Evolutionary conservation across 1,140 invertebrate species (phyloP).

Genomic region (Ceratosolen fusciceps): DNA sequence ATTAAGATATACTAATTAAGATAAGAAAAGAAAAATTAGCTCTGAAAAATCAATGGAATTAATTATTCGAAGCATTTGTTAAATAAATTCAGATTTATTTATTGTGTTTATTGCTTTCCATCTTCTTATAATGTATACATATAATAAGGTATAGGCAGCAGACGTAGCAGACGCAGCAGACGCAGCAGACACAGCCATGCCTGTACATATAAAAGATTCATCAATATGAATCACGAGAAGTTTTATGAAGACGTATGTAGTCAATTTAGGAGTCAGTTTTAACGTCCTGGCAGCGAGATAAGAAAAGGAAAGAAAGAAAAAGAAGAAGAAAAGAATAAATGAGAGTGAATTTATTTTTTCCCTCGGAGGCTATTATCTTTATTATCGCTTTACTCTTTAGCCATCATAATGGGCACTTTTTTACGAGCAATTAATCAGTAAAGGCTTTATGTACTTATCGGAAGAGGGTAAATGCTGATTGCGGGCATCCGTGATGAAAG

Average conservation of each 20-base stretch:
- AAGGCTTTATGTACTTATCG: slow-evolving; percentile 20
- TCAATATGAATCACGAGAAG: neutral
- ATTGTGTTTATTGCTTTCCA: too few relatives aligned
- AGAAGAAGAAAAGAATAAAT: too few relatives aligned
- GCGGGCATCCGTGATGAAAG: slow-evolving; percentile 41
- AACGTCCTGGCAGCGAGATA: neutral
- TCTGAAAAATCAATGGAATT: neutral
- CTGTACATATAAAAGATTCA: neutral
- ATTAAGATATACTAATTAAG: too few relatives aligned
- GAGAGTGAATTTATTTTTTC: slow-evolving; percentile 28
- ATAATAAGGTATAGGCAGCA: too few relatives aligned
- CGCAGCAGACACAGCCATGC: neutral
- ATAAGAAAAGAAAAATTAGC: neutral
- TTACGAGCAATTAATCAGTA: slow-evolving; percentile 18
- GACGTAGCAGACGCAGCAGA: too few relatives aligned
- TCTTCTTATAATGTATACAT: too few relatives aligned
- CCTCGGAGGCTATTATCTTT: slow-evolving; percentile 26
- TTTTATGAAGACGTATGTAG: slow-evolving; percentile 11
- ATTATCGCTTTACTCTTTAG: slow-evolving; percentile 27
- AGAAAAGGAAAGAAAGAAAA: too few relatives aligned
- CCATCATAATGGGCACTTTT: slow-evolving; percentile 23
- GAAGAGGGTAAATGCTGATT: slow-evolving; percentile 32
- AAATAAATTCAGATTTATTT: too few relatives aligned
- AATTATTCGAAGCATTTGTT: too few relatives aligned
- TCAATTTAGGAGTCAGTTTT: slow-evolving; percentile 2